Conservation (phyloP, 1,140 invertebrate species). For the Mylabris phalerata region DNA sequence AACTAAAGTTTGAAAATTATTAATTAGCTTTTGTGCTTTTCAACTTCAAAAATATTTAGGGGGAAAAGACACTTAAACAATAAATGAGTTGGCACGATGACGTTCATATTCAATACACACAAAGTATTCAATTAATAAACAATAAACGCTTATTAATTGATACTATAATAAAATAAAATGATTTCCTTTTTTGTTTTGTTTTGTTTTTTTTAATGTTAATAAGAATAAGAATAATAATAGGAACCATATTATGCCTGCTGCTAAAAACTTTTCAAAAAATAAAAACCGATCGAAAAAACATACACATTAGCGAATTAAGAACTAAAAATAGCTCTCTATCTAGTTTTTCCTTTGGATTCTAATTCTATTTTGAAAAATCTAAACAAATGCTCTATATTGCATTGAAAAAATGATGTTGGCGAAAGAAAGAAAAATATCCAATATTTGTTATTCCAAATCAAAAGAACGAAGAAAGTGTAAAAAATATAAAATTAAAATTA, state of each 20-base stretch:
- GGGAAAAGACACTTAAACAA: no score
- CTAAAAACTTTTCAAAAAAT: constrained; percentile 17
- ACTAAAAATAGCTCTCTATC: no score
- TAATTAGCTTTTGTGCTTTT: not conserved
- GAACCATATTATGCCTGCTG: constrained; percentile 35
- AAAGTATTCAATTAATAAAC: constrained; percentile 18
- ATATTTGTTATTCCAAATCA: not conserved
- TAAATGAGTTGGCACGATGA: constrained; percentile 24
- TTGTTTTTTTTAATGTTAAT: not conserved
- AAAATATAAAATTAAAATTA: constrained; percentile 25
- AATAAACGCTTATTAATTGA: constrained; percentile 27
- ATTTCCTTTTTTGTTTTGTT: constrained; percentile 9
- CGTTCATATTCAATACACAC: constrained; percentile 25
- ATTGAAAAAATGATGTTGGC: not conserved
- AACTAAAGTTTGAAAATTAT: constrained; percentile 5
- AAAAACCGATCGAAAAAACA: not conserved
- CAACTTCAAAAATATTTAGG: not conserved
- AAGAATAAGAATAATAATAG: constrained; percentile 17
- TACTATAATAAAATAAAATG: constrained; percentile 17
- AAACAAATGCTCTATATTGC: constrained; percentile 3
- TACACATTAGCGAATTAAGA: no score
- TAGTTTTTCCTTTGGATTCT: no score
- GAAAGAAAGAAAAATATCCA: not conserved
- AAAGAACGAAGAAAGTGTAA: constrained; percentile 21
- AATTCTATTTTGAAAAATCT: no score